These are phyloP conservation scores for Morone saxatilis DNA, from an alignment of 2,113 vertebrate species.

Conservation along the genomic window DNA sequence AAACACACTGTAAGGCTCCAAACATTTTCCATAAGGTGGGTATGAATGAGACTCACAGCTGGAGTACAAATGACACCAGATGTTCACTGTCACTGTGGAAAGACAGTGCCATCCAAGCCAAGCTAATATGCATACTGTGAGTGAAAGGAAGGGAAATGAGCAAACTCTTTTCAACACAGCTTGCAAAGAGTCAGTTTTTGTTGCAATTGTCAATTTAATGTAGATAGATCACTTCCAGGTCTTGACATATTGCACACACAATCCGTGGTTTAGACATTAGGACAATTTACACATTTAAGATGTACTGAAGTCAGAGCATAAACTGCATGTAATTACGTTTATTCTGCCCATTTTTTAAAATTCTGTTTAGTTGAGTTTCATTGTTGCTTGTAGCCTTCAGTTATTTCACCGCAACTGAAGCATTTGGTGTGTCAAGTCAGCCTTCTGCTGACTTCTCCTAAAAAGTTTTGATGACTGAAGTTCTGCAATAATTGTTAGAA, in stretches of 20 bases:
- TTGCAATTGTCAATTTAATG: neutral
- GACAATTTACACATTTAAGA: neutral
- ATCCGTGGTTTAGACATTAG: neutral
- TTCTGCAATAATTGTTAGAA: slow-evolving; percentile 3
- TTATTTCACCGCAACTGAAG: neutral
- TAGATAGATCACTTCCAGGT: neutral
- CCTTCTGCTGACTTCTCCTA: neutral
- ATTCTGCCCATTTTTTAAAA: slow-evolving; percentile 1
- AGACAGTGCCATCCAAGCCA: slow-evolving; percentile 14
- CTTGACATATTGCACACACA: neutral
- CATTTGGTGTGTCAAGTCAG: neutral
- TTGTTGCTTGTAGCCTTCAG: neutral
- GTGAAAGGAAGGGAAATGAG: neutral
- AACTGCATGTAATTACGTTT: neutral
- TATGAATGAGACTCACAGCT: slow-evolving; percentile 45
- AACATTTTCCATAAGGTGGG: slow-evolving; percentile 10
- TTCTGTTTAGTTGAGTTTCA: neutral
- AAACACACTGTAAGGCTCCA: neutral
- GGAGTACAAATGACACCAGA: slow-evolving; percentile 47
- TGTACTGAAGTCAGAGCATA: neutral
- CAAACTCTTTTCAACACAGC: neutral
- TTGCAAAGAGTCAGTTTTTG: neutral
- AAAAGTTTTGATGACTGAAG: slow-evolving; percentile 13
- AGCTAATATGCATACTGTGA: slow-evolving; percentile 23
- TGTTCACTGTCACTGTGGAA: slow-evolving; percentile 31